phyloP scores from a whole-genome alignment of 2,113 vertebrate genomes.

The Ariopsis seemanni region DNA sequence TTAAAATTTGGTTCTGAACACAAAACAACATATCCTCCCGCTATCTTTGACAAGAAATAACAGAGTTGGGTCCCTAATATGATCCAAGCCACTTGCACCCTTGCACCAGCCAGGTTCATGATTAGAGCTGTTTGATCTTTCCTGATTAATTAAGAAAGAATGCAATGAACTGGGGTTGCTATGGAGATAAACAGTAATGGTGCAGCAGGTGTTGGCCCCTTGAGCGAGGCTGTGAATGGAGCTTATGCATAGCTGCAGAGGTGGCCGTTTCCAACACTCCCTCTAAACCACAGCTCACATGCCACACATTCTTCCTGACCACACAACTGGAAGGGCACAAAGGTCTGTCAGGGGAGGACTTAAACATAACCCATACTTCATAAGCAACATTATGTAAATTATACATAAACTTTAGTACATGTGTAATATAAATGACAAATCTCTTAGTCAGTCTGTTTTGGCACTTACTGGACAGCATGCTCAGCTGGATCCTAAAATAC shows the following conservation, averaged over 20 bases:
- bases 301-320: constrained; percentile 66
- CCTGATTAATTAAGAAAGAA: constrained; percentile 67
- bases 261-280: constrained; percentile 58
- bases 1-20: constrained; percentile 55
- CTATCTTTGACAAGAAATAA: constrained; percentile 24
- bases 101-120: constrained; percentile 47
- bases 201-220: constrained; percentile 48
- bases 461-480: neutral
- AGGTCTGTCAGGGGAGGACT: constrained; percentile 58
- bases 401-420: neutral
- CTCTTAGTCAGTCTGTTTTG: neutral
- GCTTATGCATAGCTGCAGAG: constrained; percentile 53
- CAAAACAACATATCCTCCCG: constrained; percentile 37
- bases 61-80: constrained; percentile 37
- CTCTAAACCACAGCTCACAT: constrained; percentile 62
- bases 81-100: neutral
- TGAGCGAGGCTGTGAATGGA: constrained; percentile 43
- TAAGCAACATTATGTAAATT: constrained; percentile 54
- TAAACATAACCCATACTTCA: constrained; percentile 49
- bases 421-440: neutral
- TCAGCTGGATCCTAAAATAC: neutral
- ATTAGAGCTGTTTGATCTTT: constrained; percentile 61
- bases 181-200: constrained; percentile 57
- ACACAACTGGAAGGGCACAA: constrained; percentile 60
- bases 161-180: constrained; percentile 59